phyloP scores from a whole-genome alignment of 2,888 invertebrate genomes.

The Polydrusus tereticollis region DNA sequence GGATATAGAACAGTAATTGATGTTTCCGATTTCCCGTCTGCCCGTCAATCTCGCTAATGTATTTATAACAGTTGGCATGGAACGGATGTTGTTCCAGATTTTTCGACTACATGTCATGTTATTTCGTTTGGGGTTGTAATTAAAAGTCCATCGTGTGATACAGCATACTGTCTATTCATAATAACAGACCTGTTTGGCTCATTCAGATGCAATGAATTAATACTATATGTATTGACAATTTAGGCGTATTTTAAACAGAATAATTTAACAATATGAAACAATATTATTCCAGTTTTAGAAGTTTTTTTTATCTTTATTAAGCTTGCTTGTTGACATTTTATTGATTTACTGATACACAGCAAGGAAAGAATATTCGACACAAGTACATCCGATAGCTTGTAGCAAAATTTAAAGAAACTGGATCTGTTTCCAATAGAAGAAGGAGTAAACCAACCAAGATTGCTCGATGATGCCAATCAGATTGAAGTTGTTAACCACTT shows the following conservation, averaged over 20 bases:
- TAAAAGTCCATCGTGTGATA: not conserved
- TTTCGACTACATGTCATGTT: constrained; percentile 16
- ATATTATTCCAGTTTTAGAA: no score
- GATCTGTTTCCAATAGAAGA: no score
- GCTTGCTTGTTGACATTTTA: no score
- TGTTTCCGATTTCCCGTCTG: constrained; percentile 19
- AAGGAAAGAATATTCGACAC: no score
- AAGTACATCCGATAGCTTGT: no score
- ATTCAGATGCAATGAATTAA: not conserved
- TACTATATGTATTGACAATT: not conserved
- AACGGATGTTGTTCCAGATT: constrained; percentile 12
- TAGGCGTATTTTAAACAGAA: not conserved
- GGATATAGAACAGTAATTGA: constrained; percentile 9
- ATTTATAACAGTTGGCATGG: constrained; percentile 21
- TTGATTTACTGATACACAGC: no score
- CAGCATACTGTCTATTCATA: not conserved
- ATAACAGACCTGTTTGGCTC: not conserved
- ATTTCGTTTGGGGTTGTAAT: constrained; percentile 11
- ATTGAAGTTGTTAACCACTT: no score
- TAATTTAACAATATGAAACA: no score
- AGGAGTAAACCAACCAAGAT: no score
- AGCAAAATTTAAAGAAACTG: no score
- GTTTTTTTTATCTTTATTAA: no score
- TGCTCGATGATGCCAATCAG: no score
- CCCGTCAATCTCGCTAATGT: constrained; percentile 31